These are phyloP conservation scores for Halcyon malimbica DNA, from an alignment of 2,113 vertebrate species.

Conservation along the genomic window DNA sequence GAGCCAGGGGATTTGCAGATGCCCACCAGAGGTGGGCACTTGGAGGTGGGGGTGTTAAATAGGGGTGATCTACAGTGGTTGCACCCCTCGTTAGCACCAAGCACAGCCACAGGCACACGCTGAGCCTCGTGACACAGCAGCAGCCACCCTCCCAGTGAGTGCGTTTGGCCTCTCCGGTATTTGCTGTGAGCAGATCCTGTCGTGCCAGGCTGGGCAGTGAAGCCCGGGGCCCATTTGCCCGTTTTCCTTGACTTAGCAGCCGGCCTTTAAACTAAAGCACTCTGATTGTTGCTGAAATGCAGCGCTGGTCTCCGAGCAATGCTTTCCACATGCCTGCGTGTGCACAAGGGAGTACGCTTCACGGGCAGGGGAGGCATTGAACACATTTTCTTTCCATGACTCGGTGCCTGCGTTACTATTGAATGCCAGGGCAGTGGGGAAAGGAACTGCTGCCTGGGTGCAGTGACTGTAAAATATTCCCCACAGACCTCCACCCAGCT, in stretches of 20 bases:
- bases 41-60: rapidly evolving
- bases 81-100: rapidly evolving
- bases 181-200: background rate
- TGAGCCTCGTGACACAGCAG: background rate
- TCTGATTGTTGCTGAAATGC: background rate
- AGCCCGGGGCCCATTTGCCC: background rate
- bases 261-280: background rate
- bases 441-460: background rate
- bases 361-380: background rate
- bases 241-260: background rate
- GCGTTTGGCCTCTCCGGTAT: background rate
- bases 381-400: constrained; percentile 44
- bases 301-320: background rate
- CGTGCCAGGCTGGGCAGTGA: background rate
- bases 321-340: constrained; percentile 27
- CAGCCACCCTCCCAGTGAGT: background rate
- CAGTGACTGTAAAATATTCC: background rate
- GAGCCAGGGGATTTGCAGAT: background rate
- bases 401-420: background rate
- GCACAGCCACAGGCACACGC: rapidly evolving
- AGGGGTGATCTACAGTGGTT: background rate
- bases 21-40: rapidly evolving
- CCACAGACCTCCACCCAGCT: background rate
- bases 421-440: background rate
- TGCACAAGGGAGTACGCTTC: background rate